Conservation (phyloP, 2,797 vertebrate species). For the Holocentrus rufus region DNA sequence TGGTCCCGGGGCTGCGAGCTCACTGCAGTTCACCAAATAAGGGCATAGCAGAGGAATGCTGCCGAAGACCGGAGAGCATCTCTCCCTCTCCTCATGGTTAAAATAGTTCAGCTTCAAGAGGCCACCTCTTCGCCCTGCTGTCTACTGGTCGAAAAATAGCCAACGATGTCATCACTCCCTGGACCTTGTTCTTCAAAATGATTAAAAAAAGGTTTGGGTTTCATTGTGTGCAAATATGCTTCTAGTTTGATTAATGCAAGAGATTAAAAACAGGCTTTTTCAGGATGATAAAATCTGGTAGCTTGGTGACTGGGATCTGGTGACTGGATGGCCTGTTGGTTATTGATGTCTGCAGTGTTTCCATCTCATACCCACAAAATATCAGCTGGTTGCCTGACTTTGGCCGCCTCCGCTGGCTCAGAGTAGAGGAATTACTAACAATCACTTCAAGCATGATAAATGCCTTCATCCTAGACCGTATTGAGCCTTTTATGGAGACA, state of each 20-base stretch:
- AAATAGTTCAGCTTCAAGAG: conserved; percentile 71
- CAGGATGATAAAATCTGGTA: not conserved
- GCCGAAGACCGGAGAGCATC: conserved; percentile 76
- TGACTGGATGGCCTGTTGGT: not conserved
- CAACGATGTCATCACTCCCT: conserved; percentile 35
- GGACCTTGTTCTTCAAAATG: conserved; percentile 15
- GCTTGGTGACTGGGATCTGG: not conserved
- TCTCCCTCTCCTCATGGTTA: conserved; percentile 68
- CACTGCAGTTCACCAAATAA: conserved; percentile 85
- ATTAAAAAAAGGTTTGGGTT: conserved; percentile 19
- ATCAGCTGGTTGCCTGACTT: not conserved
- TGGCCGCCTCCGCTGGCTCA: not conserved
- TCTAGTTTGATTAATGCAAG: not conserved
- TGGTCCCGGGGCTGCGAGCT: conserved; percentile 65
- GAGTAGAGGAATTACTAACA: conserved; percentile 21
- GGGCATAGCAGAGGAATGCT: conserved; percentile 82
- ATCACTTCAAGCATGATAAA: conserved; percentile 12
- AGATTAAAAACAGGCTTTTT: not conserved
- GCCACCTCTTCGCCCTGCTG: conserved; percentile 54
- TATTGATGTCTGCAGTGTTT: not conserved
- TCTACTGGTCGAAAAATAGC: conserved; percentile 48
- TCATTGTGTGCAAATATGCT: not conserved
- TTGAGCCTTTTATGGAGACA: conserved; percentile 25
- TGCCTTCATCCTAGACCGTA: conserved; percentile 19
- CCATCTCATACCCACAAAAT: not conserved